Conservation (phyloP, 2,797 vertebrate genomes). For the Meda fulgida region DNA sequence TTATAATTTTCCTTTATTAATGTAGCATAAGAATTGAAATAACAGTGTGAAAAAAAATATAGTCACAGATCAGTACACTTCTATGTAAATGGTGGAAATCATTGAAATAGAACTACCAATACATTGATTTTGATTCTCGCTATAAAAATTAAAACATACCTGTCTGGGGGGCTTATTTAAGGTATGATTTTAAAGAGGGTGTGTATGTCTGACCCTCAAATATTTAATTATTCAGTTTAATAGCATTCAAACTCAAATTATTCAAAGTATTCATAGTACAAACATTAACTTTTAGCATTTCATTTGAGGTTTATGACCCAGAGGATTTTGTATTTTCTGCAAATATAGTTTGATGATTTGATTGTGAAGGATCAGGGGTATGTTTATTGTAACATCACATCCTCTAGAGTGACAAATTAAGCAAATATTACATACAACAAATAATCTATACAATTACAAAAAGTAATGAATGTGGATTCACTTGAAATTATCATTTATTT, state of each 20-base stretch:
- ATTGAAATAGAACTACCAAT: background rate
- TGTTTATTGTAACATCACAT: background rate
- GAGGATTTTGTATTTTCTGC: background rate
- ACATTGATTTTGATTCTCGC: background rate
- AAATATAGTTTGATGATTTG: background rate
- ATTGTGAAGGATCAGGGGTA: background rate
- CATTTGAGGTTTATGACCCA: background rate
- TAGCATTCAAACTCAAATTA: background rate
- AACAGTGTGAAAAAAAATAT: background rate
- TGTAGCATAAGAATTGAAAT: background rate
- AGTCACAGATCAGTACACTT: background rate
- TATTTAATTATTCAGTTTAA: background rate
- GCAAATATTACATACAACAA: background rate
- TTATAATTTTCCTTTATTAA: background rate
- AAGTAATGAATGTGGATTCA: background rate
- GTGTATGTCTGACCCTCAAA: background rate
- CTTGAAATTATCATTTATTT: conserved; percentile 1
- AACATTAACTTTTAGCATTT: background rate
- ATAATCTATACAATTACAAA: conserved; percentile 5
- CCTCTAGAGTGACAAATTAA: background rate
- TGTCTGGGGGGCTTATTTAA: background rate
- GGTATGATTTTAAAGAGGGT: background rate
- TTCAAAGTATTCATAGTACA: background rate
- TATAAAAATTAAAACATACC: background rate
- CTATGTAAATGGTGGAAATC: background rate